Conservation (phyloP, 2,797 vertebrate genomes). For the Mus minutoides region DNA sequence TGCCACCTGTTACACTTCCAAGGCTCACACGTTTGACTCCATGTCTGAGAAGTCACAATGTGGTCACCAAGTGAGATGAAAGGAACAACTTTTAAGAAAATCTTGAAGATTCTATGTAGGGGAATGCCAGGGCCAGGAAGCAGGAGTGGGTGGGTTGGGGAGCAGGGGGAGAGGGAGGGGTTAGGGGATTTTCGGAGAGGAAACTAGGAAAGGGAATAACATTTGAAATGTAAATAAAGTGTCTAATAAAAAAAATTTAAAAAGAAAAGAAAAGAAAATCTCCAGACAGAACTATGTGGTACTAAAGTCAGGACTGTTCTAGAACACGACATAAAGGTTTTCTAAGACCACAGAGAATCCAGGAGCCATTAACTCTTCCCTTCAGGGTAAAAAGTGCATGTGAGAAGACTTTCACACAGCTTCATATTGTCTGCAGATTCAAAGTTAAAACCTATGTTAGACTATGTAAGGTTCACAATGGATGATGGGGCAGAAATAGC, state of each 20-base stretch:
- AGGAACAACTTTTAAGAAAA: neutral
- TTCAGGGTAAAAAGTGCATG: neutral
- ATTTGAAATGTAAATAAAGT: no score
- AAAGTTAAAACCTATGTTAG: constrained; percentile 13
- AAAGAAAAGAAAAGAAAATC: neutral
- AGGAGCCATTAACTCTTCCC: neutral
- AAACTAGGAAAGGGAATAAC: no score
- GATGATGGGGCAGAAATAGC: neutral
- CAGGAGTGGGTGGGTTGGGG: no score
- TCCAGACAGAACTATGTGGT: neutral
- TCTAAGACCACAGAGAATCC: neutral
- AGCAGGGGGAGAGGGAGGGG: no score
- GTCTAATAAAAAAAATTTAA: no score
- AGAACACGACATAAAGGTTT: neutral
- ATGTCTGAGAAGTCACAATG: neutral
- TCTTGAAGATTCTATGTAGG: neutral
- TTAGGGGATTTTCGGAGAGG: no score
- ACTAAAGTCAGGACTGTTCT: neutral
- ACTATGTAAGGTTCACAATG: neutral
- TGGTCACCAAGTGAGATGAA: neutral
- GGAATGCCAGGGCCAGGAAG: no score
- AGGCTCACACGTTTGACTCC: neutral
- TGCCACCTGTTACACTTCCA: neutral
- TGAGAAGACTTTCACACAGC: neutral
- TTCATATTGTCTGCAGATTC: neutral